phyloP scores from a whole-genome alignment of 2,113 vertebrate species.

The Hemichromis elongatus region DNA sequence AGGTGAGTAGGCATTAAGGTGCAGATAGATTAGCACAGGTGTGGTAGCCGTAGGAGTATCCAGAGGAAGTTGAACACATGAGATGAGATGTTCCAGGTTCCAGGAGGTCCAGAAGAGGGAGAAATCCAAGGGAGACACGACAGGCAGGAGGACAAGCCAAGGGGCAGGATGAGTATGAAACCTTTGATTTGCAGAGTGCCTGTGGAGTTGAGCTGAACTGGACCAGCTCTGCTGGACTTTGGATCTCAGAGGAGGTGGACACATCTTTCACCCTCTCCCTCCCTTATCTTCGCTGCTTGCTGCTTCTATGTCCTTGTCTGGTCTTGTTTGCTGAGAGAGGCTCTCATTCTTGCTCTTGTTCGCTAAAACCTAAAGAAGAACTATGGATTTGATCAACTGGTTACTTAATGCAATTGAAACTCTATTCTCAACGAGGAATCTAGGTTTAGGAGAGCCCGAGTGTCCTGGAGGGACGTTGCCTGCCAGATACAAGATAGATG shows the following conservation, averaged over 20 bases:
- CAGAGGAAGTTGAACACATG: background rate
- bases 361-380: background rate
- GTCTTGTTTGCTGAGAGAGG: background rate
- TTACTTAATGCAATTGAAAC: background rate
- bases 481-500: background rate
- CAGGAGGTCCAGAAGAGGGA: background rate
- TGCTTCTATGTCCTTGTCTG: background rate
- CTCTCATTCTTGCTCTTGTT: background rate
- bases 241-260: no score
- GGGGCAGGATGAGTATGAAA: background rate
- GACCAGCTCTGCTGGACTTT: background rate
- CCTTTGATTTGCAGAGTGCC: background rate
- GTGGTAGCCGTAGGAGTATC: background rate
- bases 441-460: background rate
- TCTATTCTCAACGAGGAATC: background rate
- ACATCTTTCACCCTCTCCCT: no score
- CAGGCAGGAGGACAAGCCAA: background rate
- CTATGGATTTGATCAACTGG: background rate
- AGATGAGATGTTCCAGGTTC: background rate
- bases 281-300: no score
- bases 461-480: background rate
- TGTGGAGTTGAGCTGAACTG: background rate
- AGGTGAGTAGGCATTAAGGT: background rate
- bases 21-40: background rate
- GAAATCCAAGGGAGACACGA: background rate